Evolutionary conservation across 2,888 invertebrate species (phyloP).

Genomic region (Trypoxylon attenuatum): DNA sequence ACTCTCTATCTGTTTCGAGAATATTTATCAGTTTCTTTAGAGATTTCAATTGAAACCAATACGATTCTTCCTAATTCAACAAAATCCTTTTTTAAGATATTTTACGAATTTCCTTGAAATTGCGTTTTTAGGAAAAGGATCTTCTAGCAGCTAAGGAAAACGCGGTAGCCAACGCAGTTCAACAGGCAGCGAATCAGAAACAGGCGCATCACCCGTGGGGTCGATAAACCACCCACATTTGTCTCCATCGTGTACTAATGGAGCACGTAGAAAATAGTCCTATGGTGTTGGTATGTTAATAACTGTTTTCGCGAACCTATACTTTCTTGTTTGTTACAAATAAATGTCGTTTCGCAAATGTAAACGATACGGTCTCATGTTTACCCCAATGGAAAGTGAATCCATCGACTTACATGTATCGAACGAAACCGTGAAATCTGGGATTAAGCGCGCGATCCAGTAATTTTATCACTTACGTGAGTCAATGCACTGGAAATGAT

Average conservation of each 20-base stretch:
- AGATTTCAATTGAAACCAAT: too few relatives aligned
- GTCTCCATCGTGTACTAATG: background rate
- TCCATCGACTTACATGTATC: too few relatives aligned
- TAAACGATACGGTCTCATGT: background rate
- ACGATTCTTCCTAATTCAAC: too few relatives aligned
- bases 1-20: too few relatives aligned
- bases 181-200: conserved; percentile 60
- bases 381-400: too few relatives aligned
- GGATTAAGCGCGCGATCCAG: too few relatives aligned
- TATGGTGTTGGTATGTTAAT: conserved; percentile 35
- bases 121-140: conserved; percentile 68
- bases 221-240: conserved; percentile 36
- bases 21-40: too few relatives aligned
- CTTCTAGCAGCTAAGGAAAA: conserved; percentile 70
- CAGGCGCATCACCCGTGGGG: conserved; percentile 65
- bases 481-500: too few relatives aligned
- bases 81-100: too few relatives aligned
- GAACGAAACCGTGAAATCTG: too few relatives aligned
- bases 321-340: conserved; percentile 35
- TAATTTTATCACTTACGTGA: too few relatives aligned
- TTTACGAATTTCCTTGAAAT: too few relatives aligned
- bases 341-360: conserved; percentile 30
- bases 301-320: background rate
- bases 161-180: conserved; percentile 68
- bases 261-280: background rate